Percentiles rank a stretch among this genome's conserved stretches.
phyloP scores from a whole-genome alignment of 2,888 invertebrate species.

The Euphydryas editha region DNA sequence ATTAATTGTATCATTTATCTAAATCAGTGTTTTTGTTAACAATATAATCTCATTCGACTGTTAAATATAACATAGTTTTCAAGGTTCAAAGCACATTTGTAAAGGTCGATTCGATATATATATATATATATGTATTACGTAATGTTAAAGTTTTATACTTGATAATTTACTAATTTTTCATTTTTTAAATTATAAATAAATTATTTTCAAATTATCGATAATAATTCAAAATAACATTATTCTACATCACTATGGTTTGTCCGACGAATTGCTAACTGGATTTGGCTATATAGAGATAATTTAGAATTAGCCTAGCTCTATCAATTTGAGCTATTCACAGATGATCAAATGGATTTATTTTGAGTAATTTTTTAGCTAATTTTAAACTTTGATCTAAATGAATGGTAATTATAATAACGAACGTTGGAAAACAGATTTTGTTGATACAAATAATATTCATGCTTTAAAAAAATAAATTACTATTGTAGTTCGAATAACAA shows the following conservation, averaged over 20 bases:
- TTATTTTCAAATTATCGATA: slow-evolving; percentile 29
- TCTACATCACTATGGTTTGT: slow-evolving; percentile 52
- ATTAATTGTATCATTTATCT: slow-evolving; percentile 19
- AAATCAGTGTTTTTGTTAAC: slow-evolving; percentile 13
- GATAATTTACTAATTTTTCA: neutral
- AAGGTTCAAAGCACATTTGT: slow-evolving; percentile 54
- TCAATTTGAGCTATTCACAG: slow-evolving; percentile 62
- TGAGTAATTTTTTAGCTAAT: neutral
- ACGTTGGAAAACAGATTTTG: too few relatives aligned
- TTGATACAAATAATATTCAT: too few relatives aligned
- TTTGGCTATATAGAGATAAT: slow-evolving; percentile 56
- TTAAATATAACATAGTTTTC: slow-evolving; percentile 39
- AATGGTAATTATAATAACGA: neutral
- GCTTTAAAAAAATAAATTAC: too few relatives aligned
- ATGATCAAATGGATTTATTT: slow-evolving; percentile 26
- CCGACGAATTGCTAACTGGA: slow-evolving; percentile 58
- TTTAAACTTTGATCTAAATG: neutral
- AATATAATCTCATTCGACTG: slow-evolving; percentile 23
- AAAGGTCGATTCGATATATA: slow-evolving; percentile 44
- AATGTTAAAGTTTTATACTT: neutral
- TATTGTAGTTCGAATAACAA: too few relatives aligned
- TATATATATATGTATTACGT: neutral
- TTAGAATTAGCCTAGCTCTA: slow-evolving; percentile 59
- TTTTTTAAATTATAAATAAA: neutral
- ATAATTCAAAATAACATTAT: neutral